Evolutionary conservation across 2,888 invertebrate genomes (phyloP).

Genomic region (Hydroisotoma schaefferi): DNA sequence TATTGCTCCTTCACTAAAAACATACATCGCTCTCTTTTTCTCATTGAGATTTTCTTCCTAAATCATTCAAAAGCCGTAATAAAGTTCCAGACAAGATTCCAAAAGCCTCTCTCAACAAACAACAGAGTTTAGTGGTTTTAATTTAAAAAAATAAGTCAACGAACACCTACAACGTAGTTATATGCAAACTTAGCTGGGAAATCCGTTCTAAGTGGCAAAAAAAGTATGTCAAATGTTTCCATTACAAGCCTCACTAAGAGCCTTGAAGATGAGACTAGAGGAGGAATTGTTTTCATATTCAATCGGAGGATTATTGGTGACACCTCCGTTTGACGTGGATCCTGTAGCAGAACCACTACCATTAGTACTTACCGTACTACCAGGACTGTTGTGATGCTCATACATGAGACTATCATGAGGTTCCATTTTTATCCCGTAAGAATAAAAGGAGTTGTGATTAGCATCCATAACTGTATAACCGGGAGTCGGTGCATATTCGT

Average conservation of each 20-base stretch:
- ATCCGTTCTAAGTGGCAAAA: background rate
- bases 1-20: too few species aligned
- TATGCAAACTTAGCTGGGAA: background rate
- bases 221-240: constrained; percentile 18
- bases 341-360: constrained; percentile 7
- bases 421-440: constrained; percentile 39
- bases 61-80: too few species aligned
- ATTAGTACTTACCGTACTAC: constrained; percentile 12
- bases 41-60: too few species aligned
- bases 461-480: constrained; percentile 43
- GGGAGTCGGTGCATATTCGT: constrained; percentile 30
- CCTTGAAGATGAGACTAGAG: constrained; percentile 49
- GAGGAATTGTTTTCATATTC: constrained; percentile 33
- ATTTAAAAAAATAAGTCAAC: too few species aligned
- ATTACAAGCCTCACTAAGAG: constrained; percentile 45
- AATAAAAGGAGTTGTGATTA: constrained; percentile 45
- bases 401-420: constrained; percentile 18
- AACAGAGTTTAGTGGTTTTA: too few species aligned
- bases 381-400: constrained; percentile 17
- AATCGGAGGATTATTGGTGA: constrained; percentile 7
- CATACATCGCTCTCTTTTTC: too few species aligned
- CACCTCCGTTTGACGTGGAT: constrained; percentile 1
- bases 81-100: too few species aligned
- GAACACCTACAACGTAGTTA: too few species aligned
- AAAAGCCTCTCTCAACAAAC: too few species aligned